Percentiles rank a stretch among this genome's conserved stretches.
Evolutionary conservation across 2,888 invertebrate species (phyloP).

Genomic region (Drosophila quinaria): DNA sequence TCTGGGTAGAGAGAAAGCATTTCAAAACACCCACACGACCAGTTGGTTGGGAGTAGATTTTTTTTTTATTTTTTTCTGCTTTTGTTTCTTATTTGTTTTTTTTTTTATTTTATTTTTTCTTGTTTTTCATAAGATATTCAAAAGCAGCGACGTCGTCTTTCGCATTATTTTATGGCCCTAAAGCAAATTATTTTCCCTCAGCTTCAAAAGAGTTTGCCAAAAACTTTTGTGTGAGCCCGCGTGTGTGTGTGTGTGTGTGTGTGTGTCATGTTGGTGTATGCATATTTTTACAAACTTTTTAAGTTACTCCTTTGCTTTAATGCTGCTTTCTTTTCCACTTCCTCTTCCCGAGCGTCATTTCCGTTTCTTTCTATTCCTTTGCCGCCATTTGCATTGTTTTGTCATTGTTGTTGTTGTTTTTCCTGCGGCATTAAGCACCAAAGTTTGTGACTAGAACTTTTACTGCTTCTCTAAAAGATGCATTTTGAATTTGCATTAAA

Average conservation of each 20-base stretch:
- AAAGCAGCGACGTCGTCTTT: slow-evolving; percentile 42
- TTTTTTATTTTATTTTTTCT: background rate
- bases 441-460: slow-evolving; percentile 47
- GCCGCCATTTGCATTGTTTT: slow-evolving; percentile 54
- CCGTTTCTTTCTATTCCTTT: slow-evolving; percentile 13
- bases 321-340: background rate
- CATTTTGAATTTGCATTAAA: slow-evolving; percentile 59
- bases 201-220: slow-evolving; percentile 61
- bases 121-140: slow-evolving; percentile 18
- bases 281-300: slow-evolving; percentile 53
- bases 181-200: slow-evolving; percentile 71
- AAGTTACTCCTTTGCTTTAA: slow-evolving; percentile 44
- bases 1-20: slow-evolving; percentile 14
- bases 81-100: background rate
- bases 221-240: slow-evolving; percentile 54
- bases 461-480: slow-evolving; percentile 41
- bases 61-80: background rate
- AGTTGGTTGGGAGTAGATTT: slow-evolving; percentile 30
- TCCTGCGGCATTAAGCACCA: slow-evolving; percentile 44
- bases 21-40: slow-evolving; percentile 27
- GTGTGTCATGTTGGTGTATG: slow-evolving; percentile 32
- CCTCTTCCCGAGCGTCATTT: background rate
- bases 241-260: slow-evolving; percentile 23
- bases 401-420: slow-evolving; percentile 9
- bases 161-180: slow-evolving; percentile 75